A percentile compares a stretch with the other conserved stretches of the same genome.
phyloP scores from a whole-genome alignment of 2,797 vertebrate species.

The Dicrostonyx torquatus region DNA sequence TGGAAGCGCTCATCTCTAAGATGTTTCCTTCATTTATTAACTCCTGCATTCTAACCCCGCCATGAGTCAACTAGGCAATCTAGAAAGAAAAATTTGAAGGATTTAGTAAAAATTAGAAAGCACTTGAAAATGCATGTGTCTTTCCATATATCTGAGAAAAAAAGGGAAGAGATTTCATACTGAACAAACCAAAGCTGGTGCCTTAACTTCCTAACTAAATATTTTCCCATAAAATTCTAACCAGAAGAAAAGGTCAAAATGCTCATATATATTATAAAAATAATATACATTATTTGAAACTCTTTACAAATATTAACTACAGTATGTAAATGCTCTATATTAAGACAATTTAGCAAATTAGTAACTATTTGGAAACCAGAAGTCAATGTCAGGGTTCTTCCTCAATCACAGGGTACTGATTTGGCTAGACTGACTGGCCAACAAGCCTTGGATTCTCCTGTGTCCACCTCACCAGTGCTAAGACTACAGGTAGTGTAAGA shows the following conservation, averaged over 20 bases:
- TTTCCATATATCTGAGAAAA: slow-evolving; percentile 52
- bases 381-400: not conserved
- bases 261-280: not conserved
- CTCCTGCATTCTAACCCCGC: slow-evolving; percentile 29
- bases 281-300: not conserved
- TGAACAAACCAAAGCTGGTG: not conserved
- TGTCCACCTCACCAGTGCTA: not conserved
- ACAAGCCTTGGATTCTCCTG: not conserved
- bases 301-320: not conserved
- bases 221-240: slow-evolving; percentile 38
- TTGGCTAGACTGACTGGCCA: not conserved
- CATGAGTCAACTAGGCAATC: slow-evolving; percentile 33
- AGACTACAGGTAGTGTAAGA: not conserved
- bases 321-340: not conserved
- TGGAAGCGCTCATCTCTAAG: not conserved
- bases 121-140: slow-evolving; percentile 48
- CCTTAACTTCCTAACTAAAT: not conserved
- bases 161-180: slow-evolving; percentile 51
- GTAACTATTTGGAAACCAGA: not conserved
- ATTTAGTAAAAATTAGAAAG: slow-evolving; percentile 58
- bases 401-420: not conserved
- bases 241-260: slow-evolving; percentile 40
- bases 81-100: slow-evolving; percentile 22
- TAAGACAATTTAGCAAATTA: slow-evolving; percentile 15
- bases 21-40: slow-evolving; percentile 31